Percentiles rank a stretch among this genome's conserved stretches.
These are phyloP conservation scores for Leptinotarsa rubiginosa DNA, from an alignment of 2,888 invertebrate genomes.

Conservation along the genomic window DNA sequence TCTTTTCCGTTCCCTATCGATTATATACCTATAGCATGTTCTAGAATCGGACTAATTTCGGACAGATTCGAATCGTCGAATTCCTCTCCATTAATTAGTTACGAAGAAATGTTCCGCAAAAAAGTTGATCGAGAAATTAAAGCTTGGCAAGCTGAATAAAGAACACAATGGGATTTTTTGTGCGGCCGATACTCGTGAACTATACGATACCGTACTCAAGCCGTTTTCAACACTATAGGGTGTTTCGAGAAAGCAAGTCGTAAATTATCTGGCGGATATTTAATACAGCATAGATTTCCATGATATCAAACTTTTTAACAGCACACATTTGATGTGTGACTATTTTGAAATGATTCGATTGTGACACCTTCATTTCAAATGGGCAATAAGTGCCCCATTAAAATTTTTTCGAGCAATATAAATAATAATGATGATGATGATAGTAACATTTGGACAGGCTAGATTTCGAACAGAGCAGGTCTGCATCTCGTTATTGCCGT, in stretches of 20 bases:
- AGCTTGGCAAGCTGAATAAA: slow-evolving; percentile 46
- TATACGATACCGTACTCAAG: slow-evolving; percentile 14
- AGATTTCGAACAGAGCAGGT: too few relatives aligned
- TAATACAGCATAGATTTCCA: too few relatives aligned
- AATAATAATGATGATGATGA: too few relatives aligned
- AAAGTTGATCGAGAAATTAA: slow-evolving; percentile 45
- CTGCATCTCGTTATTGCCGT: too few relatives aligned
- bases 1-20: background rate
- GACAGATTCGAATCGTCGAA: slow-evolving; percentile 41
- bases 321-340: too few relatives aligned
- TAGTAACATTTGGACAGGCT: too few relatives aligned
- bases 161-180: slow-evolving; percentile 40
- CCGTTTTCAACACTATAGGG: slow-evolving; percentile 15
- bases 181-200: slow-evolving; percentile 16
- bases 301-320: too few relatives aligned
- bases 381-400: too few relatives aligned
- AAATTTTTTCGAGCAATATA: too few relatives aligned
- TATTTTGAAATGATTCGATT: too few relatives aligned
- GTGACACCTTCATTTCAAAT: too few relatives aligned
- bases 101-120: slow-evolving; percentile 48
- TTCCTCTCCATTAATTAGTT: slow-evolving; percentile 54
- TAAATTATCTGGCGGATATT: slow-evolving; percentile 1
- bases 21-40: background rate
- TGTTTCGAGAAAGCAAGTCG: background rate
- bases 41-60: slow-evolving; percentile 31